These are phyloP conservation scores for Castor canadensis DNA, from an alignment of 2,113 vertebrate species.

Conservation along the genomic window DNA sequence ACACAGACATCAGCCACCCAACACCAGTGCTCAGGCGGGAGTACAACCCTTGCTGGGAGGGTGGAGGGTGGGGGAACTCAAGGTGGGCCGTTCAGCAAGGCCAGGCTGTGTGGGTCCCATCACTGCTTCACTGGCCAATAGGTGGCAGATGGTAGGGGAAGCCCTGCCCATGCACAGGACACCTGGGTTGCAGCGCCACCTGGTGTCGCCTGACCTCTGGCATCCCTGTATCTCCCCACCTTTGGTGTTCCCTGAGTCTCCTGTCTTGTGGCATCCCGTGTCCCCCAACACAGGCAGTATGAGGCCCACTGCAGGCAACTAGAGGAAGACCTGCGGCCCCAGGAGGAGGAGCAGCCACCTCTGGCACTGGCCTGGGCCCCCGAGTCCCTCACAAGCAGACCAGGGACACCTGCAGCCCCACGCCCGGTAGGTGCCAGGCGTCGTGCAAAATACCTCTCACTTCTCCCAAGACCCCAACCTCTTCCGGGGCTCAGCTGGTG, in stretches of 20 bases:
- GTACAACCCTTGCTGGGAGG: no score
- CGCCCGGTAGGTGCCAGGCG: slow-evolving; percentile 80
- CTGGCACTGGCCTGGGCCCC: slow-evolving; percentile 59
- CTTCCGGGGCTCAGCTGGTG: background rate
- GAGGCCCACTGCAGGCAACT: slow-evolving; percentile 86
- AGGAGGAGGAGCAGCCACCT: slow-evolving; percentile 79
- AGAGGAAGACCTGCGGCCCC: slow-evolving; percentile 86
- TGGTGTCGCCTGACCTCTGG: background rate
- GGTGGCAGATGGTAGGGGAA: background rate
- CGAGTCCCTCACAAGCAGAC: slow-evolving; percentile 81
- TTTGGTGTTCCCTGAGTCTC: background rate
- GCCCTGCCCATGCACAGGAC: background rate
- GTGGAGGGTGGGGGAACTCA: no score
- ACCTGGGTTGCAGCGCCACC: background rate
- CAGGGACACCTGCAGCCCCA: slow-evolving; percentile 80
- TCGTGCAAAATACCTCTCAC: background rate
- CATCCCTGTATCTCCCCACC: background rate
- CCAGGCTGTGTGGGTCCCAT: no score
- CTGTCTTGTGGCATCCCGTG: background rate
- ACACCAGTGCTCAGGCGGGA: no score
- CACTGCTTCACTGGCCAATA: background rate
- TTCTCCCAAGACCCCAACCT: background rate
- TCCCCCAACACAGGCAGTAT: slow-evolving; percentile 78
- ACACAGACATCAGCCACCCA: no score
- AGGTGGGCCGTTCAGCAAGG: no score